Evolutionary conservation across 2,888 invertebrate species (phyloP).

Genomic region (Melipona beecheii): DNA sequence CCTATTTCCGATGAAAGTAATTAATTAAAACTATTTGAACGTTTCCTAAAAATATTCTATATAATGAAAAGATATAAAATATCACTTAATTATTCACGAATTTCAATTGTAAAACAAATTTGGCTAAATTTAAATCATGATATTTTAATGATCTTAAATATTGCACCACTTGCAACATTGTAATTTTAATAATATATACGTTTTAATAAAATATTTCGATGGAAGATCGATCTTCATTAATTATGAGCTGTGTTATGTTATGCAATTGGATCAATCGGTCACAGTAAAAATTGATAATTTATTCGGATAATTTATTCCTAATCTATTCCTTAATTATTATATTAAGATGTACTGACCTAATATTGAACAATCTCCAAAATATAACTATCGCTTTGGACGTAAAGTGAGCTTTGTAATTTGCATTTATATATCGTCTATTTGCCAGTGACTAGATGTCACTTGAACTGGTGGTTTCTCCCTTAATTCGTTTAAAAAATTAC

Average conservation of each 20-base stretch:
- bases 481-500: constrained; percentile 77
- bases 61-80: constrained; percentile 39
- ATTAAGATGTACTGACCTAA: constrained; percentile 33
- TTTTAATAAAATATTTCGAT: constrained; percentile 18
- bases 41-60: background rate
- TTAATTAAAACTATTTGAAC: constrained; percentile 24
- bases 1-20: constrained; percentile 29
- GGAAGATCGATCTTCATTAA: constrained; percentile 49
- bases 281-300: constrained; percentile 38
- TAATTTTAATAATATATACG: background rate
- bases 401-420: constrained; percentile 55
- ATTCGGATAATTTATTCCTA: constrained; percentile 8
- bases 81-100: constrained; percentile 23
- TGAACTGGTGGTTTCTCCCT: constrained; percentile 77
- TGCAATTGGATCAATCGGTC: constrained; percentile 36
- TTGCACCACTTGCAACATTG: background rate
- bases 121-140: constrained; percentile 27
- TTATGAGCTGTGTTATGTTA: constrained; percentile 41
- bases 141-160: constrained; percentile 17
- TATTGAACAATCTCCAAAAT: constrained; percentile 51
- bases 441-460: constrained; percentile 75
- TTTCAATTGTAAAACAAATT: background rate
- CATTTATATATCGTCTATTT: constrained; percentile 77
- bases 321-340: constrained; percentile 18
- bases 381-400: constrained; percentile 60